Evolutionary conservation across 2,797 vertebrate species (phyloP).

Genomic region (Xenopus petersii): DNA sequence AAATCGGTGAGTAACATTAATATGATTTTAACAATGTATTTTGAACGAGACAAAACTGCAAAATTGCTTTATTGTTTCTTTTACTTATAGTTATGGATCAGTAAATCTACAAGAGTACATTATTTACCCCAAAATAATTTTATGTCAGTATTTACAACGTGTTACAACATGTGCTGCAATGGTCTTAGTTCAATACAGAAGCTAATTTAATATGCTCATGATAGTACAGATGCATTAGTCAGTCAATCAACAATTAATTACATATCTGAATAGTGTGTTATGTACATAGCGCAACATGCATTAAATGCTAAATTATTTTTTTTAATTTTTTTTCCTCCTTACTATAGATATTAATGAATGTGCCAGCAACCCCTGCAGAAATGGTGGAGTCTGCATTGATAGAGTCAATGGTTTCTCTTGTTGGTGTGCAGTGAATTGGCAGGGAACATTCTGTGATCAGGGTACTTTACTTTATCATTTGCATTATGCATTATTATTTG

Average conservation of each 20-base stretch:
- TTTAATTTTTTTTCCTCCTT: neutral
- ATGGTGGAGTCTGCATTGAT: slow-evolving; percentile 35
- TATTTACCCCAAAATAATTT: neutral
- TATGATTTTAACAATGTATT: too few relatives aligned
- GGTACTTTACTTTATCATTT: slow-evolving; percentile 15
- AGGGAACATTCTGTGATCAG: neutral
- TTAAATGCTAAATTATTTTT: neutral
- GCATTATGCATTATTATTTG: neutral
- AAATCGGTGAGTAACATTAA: slow-evolving; percentile 22
- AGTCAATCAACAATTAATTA: neutral
- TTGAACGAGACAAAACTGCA: too few relatives aligned
- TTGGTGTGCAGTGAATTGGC: slow-evolving; percentile 19
- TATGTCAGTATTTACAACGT: neutral
- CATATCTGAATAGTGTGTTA: too few relatives aligned
- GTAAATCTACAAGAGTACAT: too few relatives aligned
- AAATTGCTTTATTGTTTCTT: too few relatives aligned
- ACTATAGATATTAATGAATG: slow-evolving; percentile 38
- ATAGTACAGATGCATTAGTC: too few relatives aligned
- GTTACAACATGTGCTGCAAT: too few relatives aligned
- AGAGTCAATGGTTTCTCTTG: slow-evolving; percentile 20
- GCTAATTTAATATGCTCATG: too few relatives aligned
- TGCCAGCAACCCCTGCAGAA: slow-evolving; percentile 1
- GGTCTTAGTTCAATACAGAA: too few relatives aligned
- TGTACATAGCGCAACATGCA: too few relatives aligned
- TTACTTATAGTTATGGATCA: too few relatives aligned